Base-by-base conservation (phyloP, 1,140 invertebrate species). In the Anthonomus grandis region DNA sequence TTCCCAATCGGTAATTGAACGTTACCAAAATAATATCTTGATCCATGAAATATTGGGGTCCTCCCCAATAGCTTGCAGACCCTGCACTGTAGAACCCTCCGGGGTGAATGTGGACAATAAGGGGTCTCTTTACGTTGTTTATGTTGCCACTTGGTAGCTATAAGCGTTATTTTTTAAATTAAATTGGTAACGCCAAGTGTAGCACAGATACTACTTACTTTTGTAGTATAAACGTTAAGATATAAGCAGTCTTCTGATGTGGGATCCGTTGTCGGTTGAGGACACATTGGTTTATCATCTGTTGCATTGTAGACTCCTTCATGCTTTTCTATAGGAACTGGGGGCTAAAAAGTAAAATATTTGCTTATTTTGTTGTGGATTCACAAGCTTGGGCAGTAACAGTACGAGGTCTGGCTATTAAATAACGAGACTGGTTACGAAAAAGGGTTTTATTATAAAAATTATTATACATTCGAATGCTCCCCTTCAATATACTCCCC, bases 191-290 rank as follows among this genome's bases (percentile, higher is more conserved):
- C 0, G 8, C 4, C n/a, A 39, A n/a, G 34, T 18, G n/a, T n/a
- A n/a, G n/a, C n/a, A n/a, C n/a, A n/a, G n/a, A n/a, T n/a, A n/a
- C 13, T 38, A 48, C 54, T 38, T 55, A 76, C 65, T 45, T 72
- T 70, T 2, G 77, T 78, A 0, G 81, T 80, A 64, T 84, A 87
- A 18, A 87, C 77, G 64, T 87, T 86, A 9, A 87, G 60, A 0
- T 77, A 72, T 3, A 90, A 74, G 65, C 86, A 89, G 65, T 90
- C 85, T 67, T 90, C 87, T 37, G 74, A 75, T 38, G 77, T 76
- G 3, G 81, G 79, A 2, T 80, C 81, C 25, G 73, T 65, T 8
- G 75, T 76, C 0, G 62, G 58, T 62, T 72, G 70, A 17, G 70
- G 69, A 59, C 70, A 72, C 21, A 79, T 76, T 9, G 81, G 78